phyloP scores from a whole-genome alignment of 2,113 vertebrate genomes.

The Peucedramus taeniatus region DNA sequence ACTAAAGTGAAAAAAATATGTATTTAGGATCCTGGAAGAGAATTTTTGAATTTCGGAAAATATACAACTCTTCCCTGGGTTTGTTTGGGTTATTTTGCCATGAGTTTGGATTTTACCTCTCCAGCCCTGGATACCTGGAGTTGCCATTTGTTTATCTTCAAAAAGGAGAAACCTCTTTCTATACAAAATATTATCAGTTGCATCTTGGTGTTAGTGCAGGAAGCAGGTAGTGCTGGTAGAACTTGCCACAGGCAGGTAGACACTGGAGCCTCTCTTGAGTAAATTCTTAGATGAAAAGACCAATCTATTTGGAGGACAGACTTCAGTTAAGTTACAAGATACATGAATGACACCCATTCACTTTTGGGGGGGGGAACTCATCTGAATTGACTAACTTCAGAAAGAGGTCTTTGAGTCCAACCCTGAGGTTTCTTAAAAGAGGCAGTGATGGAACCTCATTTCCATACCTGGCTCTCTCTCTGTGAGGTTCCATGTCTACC shows the following conservation, averaged over 20 bases:
- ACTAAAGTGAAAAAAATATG: not conserved
- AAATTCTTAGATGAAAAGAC: not conserved
- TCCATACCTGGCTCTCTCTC: not conserved
- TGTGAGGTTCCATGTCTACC: not conserved
- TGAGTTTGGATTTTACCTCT: not conserved
- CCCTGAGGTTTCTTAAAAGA: not conserved
- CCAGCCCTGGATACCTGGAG: not conserved
- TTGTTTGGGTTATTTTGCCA: not conserved
- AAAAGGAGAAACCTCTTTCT: not conserved
- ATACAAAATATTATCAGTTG: not conserved
- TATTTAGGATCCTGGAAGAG: not conserved
- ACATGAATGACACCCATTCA: not conserved
- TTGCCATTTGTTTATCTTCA: not conserved
- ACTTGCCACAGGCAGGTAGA: not conserved
- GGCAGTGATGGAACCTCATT: constrained; percentile 27
- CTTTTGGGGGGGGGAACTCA: not conserved
- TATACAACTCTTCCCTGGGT: not conserved
- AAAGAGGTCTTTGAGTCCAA: constrained; percentile 13
- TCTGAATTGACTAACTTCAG: not conserved
- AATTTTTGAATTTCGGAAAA: not conserved
- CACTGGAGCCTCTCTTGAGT: not conserved
- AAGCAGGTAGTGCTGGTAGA: not conserved
- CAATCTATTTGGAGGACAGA: not conserved
- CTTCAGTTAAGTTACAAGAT: not conserved
- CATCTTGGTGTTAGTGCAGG: not conserved